Base-by-base conservation (phyloP, 1,140 invertebrate genomes). In the Euura lappo region DNA sequence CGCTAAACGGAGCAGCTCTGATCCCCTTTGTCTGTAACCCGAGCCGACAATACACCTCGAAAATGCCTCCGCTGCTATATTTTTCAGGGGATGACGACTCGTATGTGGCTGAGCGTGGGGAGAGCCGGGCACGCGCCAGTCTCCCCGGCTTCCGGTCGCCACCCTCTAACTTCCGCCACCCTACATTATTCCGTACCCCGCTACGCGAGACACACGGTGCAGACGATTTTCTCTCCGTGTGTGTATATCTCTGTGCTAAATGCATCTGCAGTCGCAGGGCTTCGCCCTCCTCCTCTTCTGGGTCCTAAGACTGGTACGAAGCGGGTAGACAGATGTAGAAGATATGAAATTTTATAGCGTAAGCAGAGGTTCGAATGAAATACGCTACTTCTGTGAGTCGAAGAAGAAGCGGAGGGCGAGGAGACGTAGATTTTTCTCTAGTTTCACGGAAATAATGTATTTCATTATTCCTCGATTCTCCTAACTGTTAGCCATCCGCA, bases 141-240 rank as follows among this genome's bases (percentile, higher is more conserved):
- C 85, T 86, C 85, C 79, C 80, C 83, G 77, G 85, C 86, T 86
- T 87, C 86, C 86, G 51, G 51, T 60, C 86, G 86, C 85, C 85
- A 86, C 85, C 83, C 84, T 80, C 81, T 83, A 77, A 78, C 84
- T 86, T 86, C 85, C 85, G 85, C 80, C 85, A 85, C 82, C 84
- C 74, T 73, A 79, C 77, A 82, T 83, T 81, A 83, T 82, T 64
- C 60, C 60, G 8, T 64, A 10, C 66, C 8, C 28, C 7, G 13
- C 11, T 68, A 10, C 66, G 28, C 42, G 28, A 28, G 28, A 28
- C 28, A 28, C 28, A 10, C 60, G 13, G 8, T 64, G 13, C 8
- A 28, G 60, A 10, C 13, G 8, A 10, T 64, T 64, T 64, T 13
- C 13, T 10, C 60, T 64, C 7, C n/a, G n/a, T 64, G 51, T 64